Percentiles rank a stretch among this genome's conserved stretches.
Conservation (phyloP, 1,140 invertebrate genomes). For the Tribolium madens region DNA sequence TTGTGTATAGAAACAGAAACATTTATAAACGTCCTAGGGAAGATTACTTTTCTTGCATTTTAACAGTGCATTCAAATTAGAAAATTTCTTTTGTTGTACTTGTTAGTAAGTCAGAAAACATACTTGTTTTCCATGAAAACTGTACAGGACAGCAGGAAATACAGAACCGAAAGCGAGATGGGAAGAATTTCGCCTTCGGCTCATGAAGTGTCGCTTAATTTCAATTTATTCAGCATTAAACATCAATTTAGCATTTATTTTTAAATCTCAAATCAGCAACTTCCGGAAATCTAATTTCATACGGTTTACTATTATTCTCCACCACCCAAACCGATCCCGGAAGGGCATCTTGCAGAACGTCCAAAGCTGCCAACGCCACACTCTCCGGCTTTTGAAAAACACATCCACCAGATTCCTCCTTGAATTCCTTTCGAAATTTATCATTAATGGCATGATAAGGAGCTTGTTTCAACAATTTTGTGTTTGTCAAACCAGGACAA, state of each 20-base stretch:
- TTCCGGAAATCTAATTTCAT: slow-evolving; percentile 57
- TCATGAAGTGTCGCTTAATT: no score
- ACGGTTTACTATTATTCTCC: slow-evolving; percentile 58
- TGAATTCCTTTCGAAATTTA: slow-evolving; percentile 56
- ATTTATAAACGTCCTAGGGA: no score
- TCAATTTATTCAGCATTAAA: no score
- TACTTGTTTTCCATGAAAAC: no score
- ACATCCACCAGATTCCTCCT: slow-evolving; percentile 55
- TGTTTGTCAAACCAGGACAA: slow-evolving; percentile 58
- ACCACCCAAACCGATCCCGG: slow-evolving; percentile 61
- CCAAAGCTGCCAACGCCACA: slow-evolving; percentile 54
- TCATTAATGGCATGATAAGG: slow-evolving; percentile 55
- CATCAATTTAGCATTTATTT: slow-evolving; percentile 41
- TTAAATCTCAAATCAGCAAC: slow-evolving; percentile 15
- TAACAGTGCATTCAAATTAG: no score
- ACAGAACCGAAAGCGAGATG: no score
- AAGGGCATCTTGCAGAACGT: slow-evolving; percentile 54
- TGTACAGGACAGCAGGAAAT: no score
- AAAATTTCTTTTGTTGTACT: no score
- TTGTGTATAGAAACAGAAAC: no score
- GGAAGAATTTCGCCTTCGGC: no score
- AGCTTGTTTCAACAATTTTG: slow-evolving; percentile 52
- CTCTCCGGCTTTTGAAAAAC: slow-evolving; percentile 51
- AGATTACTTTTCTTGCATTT: no score
- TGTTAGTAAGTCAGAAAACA: no score